These are phyloP conservation scores for Spicauda simplicius DNA, from an alignment of 2,888 invertebrate species.

Conservation along the genomic window DNA sequence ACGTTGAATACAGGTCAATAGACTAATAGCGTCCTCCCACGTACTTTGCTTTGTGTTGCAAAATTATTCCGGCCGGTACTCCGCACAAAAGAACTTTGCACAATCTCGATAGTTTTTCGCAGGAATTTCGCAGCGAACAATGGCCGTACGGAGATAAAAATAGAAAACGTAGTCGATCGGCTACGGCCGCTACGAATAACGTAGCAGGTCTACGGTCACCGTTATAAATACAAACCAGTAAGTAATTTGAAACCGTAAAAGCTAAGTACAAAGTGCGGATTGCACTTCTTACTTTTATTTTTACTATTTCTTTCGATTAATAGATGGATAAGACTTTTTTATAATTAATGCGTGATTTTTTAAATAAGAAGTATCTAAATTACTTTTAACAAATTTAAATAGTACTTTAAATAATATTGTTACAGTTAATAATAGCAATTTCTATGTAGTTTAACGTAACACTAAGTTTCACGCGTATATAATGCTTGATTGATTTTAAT, in stretches of 20 bases:
- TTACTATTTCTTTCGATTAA: background rate
- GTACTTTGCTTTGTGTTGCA: slow-evolving; percentile 23
- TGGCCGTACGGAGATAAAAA: slow-evolving; percentile 25
- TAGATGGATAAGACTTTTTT: no score
- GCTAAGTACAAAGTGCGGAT: background rate
- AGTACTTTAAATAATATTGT: no score
- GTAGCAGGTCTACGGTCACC: slow-evolving; percentile 22
- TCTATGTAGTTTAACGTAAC: no score
- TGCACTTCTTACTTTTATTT: background rate
- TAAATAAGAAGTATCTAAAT: no score
- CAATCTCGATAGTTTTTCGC: slow-evolving; percentile 35
- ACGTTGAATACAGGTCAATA: slow-evolving; percentile 5
- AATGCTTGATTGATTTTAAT: no score
- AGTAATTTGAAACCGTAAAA: slow-evolving; percentile 11
- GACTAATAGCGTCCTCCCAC: slow-evolving; percentile 25
- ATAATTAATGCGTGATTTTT: no score
- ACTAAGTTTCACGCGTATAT: no score
- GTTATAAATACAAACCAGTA: slow-evolving; percentile 15
- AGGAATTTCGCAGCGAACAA: slow-evolving; percentile 30
- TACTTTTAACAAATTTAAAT: no score
- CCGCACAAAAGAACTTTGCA: slow-evolving; percentile 33
- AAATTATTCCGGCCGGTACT: slow-evolving; percentile 30
- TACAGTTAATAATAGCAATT: no score
- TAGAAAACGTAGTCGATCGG: slow-evolving; percentile 16
- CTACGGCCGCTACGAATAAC: slow-evolving; percentile 30